These are phyloP conservation scores for Eristalis tenax DNA, from an alignment of 2,888 invertebrate genomes.

Conservation along the genomic window DNA sequence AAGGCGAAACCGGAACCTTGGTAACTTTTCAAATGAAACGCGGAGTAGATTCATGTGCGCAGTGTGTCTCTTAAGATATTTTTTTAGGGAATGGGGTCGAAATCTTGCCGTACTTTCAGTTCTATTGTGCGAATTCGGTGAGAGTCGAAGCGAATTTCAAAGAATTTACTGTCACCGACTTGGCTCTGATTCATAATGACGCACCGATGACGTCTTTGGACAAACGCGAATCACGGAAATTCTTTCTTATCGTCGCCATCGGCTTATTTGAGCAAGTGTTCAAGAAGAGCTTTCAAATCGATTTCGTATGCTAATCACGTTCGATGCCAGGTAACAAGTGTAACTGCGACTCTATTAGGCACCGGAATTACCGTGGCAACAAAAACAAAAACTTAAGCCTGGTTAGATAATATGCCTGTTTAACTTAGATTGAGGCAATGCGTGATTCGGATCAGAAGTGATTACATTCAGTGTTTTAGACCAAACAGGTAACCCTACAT, in stretches of 20 bases:
- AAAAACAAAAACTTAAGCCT: not conserved
- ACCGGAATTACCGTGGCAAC: not conserved
- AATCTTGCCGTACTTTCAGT: not conserved
- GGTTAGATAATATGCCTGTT: not conserved
- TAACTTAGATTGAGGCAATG: not conserved
- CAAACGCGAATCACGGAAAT: not conserved
- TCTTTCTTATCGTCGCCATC: not conserved
- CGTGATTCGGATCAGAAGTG: not conserved
- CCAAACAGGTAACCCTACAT: no score
- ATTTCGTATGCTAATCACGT: not conserved
- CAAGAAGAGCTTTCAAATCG: not conserved
- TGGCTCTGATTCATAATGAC: not conserved
- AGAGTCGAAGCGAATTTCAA: not conserved
- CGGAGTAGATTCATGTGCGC: not conserved
- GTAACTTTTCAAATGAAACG: not conserved
- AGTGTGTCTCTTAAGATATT: not conserved
- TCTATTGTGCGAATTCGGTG: not conserved
- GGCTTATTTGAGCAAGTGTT: not conserved
- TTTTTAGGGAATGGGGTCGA: not conserved
- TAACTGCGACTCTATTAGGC: not conserved
- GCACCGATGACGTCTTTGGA: not conserved
- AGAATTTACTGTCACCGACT: not conserved
- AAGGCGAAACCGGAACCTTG: constrained; percentile 55
- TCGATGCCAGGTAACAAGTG: not conserved
- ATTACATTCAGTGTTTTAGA: not conserved